These are phyloP conservation scores for Stenchaetothrips biformis DNA, from an alignment of 2,888 invertebrate genomes.

Conservation along the genomic window DNA sequence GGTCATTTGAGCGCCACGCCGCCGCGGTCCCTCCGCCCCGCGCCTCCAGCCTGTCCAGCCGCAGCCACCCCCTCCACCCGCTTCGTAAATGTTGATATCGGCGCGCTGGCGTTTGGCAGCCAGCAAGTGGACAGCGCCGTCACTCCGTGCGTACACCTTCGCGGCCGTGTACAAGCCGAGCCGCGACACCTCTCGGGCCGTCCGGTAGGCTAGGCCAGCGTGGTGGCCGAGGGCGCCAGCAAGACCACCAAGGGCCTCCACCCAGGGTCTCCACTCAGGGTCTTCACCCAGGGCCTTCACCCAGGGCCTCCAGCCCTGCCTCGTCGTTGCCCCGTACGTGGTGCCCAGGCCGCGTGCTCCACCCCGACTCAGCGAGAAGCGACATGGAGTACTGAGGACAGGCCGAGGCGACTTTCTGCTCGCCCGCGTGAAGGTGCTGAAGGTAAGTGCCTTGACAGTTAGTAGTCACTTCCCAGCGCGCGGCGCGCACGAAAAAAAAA, in stretches of 20 bases:
- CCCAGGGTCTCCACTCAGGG: too few species aligned
- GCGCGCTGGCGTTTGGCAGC: not conserved
- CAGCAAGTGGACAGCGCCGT: constrained; percentile 20
- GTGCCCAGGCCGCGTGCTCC: too few species aligned
- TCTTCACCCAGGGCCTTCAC: not conserved
- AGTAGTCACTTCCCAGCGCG: too few species aligned
- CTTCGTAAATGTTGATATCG: constrained; percentile 7
- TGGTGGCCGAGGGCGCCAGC: constrained; percentile 13
- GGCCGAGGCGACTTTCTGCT: too few species aligned
- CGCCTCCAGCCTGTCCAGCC: constrained; percentile 6
- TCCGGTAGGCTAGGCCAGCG: not conserved
- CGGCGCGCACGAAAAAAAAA: too few species aligned
- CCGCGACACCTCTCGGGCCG: not conserved
- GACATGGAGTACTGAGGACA: too few species aligned
- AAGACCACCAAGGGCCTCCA: not conserved
- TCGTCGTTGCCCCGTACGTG: too few species aligned
- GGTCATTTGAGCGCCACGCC: not conserved
- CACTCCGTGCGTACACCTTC: constrained; percentile 21
- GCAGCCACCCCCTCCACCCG: constrained; percentile 18
- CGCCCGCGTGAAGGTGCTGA: too few species aligned
- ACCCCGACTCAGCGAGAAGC: too few species aligned
- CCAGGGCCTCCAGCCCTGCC: not conserved
- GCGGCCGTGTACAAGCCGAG: constrained; percentile 5
- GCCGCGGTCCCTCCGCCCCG: constrained; percentile 8
- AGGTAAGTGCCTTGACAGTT: too few species aligned